Base-by-base conservation (phyloP, 2,797 vertebrate genomes). In the Takifugu rubripes region DNA sequence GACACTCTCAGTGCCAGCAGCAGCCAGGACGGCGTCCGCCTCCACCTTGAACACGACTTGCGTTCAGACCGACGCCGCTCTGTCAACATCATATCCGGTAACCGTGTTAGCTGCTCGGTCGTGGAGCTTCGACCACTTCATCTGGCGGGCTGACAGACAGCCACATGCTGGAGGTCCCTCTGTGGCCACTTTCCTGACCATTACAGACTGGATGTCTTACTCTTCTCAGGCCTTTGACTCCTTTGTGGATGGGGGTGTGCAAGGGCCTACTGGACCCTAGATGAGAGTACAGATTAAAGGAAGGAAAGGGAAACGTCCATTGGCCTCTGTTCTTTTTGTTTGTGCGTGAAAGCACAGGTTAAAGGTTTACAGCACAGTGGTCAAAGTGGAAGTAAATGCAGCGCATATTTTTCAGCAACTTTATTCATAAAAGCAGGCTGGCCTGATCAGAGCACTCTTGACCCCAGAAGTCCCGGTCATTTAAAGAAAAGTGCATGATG, bases 41-140 rank as follows among this genome's bases (percentile, higher is more conserved):
- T 90, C 90, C 86, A 86, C 89, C 80, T 82, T 89, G 86, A 87
- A 82, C 71, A 53, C 82, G 85, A 71, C 78, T 68, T 79, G 69
- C 62, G 73, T 66, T 56, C 81, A 78, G 67, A 75, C 61, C 67
- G 48, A 50, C 76, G 59, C 62, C 75, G 68, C 67, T 75, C 65
- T 36, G 68, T 47, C 64, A 61, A 72, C 66, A 75, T 79, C 60
- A 72, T 78, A 77, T 84, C 72, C 68, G 77, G 77, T 79, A 72
- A 59, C 70, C 57, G 12, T 59, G 65, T 77, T 75, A 74, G 70
- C 69, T 40, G 36, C 57, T 47, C 49, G 74, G 61, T 68, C 57
- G 53, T 24, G 43, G 69, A 61, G 64, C 48, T 47, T 64, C 72
- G 65, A 71, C 75, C 73, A 69, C 70, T 82, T 82, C 67, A 79